Evolutionary conservation across 2,888 invertebrate species (phyloP), one percentile per base, ranked within the genome.

Genomic region (Torymus texanus): DNA sequence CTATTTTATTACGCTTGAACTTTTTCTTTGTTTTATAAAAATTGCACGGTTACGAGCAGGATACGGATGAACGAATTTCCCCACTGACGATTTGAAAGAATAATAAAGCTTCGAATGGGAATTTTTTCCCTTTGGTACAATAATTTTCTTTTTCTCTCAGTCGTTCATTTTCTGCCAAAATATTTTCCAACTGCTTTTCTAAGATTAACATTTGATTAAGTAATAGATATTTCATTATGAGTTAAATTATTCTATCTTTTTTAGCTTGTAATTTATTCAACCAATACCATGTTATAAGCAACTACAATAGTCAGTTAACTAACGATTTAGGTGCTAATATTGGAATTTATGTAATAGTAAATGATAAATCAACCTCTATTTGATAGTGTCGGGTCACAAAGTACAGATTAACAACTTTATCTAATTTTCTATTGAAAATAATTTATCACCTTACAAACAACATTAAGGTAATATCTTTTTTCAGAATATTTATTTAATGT

Each of bases 11-110:
- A 12, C 65, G 50, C 41, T n/a, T 41, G n/a, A 5, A n/a, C 41
- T 63, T 63, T 24, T 63, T 41, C 63, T 61, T 21, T 63, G 16
- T 51, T 66, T 50, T 66, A 18, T 18, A 51, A 66, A 51, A 51
- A 66, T 66, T 66, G 65, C 51, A 51, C 65, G 50, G 51, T 18
- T 13, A 51, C 65, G 63, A 29, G 62, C 50, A 16, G 63, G 14
- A n/a, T 50, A 63, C 41, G 41, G 41, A 29, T n/a, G 63, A 63
- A 41, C 61, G 61, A 63, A 24, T 63, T 41, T 21, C 61, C 13
- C 29, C 63, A 63, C 63, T 13, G 18, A 51, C 51, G 51, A 66
- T 66, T 66, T 51, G 18, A 66, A 66, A 51, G 51, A 66, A 66
- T 66, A 66, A 66, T 66, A 66, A 66, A 66, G 50, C 51, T 13